Evolutionary conservation across 2,888 invertebrate genomes (phyloP).

Genomic region (Holacanthella duospinosa): DNA sequence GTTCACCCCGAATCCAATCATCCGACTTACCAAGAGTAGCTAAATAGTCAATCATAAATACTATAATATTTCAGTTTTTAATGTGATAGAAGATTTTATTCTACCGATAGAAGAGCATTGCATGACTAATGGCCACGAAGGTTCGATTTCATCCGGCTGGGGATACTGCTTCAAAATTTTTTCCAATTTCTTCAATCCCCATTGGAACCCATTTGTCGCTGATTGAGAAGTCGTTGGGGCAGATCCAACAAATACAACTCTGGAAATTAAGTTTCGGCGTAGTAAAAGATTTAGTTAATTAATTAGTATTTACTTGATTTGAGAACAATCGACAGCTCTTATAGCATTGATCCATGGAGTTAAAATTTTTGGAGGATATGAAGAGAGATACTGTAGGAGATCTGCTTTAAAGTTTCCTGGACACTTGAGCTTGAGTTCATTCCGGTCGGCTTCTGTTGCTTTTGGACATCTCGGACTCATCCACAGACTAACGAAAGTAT

Average conservation of each 20-base stretch:
- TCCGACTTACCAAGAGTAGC: not conserved
- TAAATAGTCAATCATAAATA: not conserved
- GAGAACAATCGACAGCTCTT: conserved; percentile 66
- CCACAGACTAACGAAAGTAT: conserved; percentile 57
- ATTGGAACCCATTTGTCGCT: conserved; percentile 48
- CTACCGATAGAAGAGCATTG: conserved; percentile 89
- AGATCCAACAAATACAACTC: conserved; percentile 75
- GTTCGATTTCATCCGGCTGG: conserved; percentile 40
- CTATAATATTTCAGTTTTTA: not conserved
- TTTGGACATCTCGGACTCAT: conserved; percentile 68
- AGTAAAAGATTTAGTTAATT: not conserved
- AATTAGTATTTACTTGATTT: conserved; percentile 55
- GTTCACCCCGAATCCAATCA: conserved; percentile 18
- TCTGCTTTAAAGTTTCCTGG: conserved; percentile 70
- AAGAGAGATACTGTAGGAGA: conserved; percentile 61
- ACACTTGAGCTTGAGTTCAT: conserved; percentile 59
- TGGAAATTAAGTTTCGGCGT: conserved; percentile 41
- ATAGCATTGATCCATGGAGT: conserved; percentile 63
- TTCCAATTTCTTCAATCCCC: conserved; percentile 53
- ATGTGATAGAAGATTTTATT: conserved; percentile 38
- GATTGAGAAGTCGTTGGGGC: conserved; percentile 66
- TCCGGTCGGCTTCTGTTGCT: conserved; percentile 45
- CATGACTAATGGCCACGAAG: conserved; percentile 61
- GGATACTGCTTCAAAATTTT: conserved; percentile 55
- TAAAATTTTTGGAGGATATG: conserved; percentile 59